These are phyloP conservation scores for Philopotamus ludificatus DNA, from an alignment of 1,140 invertebrate species.

Conservation along the genomic window DNA sequence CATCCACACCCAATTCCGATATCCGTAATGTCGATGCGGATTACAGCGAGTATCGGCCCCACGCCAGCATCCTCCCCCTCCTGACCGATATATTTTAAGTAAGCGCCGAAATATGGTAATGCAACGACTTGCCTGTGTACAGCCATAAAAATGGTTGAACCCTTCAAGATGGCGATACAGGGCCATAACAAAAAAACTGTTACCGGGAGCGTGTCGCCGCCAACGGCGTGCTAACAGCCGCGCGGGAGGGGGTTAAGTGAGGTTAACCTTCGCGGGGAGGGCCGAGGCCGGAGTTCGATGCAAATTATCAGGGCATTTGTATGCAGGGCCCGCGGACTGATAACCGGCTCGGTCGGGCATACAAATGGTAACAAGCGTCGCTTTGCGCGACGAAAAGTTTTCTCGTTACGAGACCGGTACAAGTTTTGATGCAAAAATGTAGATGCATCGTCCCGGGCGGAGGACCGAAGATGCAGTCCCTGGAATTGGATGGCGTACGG, in stretches of 20 bases:
- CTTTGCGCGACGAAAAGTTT: conserved; percentile 6
- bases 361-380: background rate
- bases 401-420: conserved; percentile 18
- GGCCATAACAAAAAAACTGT: background rate
- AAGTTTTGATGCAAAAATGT: no score
- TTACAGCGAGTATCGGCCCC: no score
- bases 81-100: no score
- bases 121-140: background rate
- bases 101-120: background rate
- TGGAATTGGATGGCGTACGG: no score
- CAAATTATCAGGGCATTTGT: conserved; percentile 19
- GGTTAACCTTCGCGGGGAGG: conserved; percentile 1
- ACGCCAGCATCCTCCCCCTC: no score
- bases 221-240: background rate
- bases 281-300: conserved; percentile 1
- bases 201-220: background rate
- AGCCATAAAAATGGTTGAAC: background rate
- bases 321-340: conserved; percentile 2
- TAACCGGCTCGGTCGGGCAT: conserved; percentile 9
- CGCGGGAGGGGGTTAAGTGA: background rate
- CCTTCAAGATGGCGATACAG: background rate
- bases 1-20: no score
- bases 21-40: no score
- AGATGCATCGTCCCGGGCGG: no score
- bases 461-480: no score